Evolutionary conservation across 2,113 vertebrate species (phyloP).

Genomic region (Callipepla squamata): DNA sequence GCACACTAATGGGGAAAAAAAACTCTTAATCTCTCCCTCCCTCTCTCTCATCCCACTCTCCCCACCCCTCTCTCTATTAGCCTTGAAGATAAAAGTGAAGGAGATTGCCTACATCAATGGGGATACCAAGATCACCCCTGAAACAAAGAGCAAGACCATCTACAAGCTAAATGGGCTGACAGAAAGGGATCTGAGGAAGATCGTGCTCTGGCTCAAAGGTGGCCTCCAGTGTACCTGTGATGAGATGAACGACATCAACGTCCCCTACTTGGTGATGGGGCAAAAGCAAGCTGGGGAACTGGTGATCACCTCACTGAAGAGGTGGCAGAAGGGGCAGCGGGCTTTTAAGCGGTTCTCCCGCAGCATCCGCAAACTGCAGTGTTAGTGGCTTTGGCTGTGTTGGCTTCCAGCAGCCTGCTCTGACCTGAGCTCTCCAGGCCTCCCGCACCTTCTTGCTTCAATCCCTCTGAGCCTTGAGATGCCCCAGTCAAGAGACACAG

Average conservation of each 20-base stretch:
- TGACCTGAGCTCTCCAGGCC: conserved; percentile 10
- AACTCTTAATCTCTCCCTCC: conserved; percentile 41
- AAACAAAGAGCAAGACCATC: conserved; percentile 96
- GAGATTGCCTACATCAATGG: conserved; percentile 98
- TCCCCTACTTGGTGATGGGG: conserved; percentile 97
- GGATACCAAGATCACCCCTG: conserved; percentile 95
- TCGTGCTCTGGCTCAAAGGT: conserved; percentile 92
- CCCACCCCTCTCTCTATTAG: conserved; percentile 71
- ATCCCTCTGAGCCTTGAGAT: conserved; percentile 35
- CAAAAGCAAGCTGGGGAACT: conserved; percentile 93
- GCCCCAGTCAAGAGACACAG: conserved; percentile 6
- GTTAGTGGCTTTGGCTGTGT: conserved; percentile 71
- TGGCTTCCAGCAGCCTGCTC: neutral
- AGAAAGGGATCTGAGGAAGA: conserved; percentile 91
- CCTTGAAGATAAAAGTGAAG: conserved; percentile 98
- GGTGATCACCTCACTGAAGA: conserved; percentile 96
- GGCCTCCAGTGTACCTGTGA: conserved; percentile 95
- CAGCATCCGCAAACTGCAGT: conserved; percentile 97
- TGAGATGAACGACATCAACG: conserved; percentile 97
- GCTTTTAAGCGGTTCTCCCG: conserved; percentile 96
- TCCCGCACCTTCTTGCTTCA: conserved; percentile 54
- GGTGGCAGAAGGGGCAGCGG: conserved; percentile 95
- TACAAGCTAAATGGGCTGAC: conserved; percentile 96
- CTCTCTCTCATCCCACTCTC: neutral
- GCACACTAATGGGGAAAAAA: conserved; percentile 43